These are phyloP conservation scores for Aleiodes sp. DNA, from an alignment of 1,140 invertebrate genomes.

Conservation along the genomic window DNA sequence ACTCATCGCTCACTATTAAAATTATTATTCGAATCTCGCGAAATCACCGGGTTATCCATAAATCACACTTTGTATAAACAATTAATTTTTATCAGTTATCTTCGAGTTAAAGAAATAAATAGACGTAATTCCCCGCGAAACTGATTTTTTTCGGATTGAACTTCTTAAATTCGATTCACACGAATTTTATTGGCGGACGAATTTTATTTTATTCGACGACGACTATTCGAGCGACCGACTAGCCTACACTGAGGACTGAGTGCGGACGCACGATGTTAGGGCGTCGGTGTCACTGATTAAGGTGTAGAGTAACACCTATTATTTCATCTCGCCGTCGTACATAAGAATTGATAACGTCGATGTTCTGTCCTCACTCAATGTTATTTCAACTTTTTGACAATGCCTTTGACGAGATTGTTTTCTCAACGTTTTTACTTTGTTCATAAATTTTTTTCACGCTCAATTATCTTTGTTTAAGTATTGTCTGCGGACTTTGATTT, in stretches of 20 bases:
- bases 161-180: background rate
- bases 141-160: background rate
- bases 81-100: no score
- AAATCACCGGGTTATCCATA: no score
- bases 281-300: conserved; percentile 44
- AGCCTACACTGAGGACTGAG: conserved; percentile 67
- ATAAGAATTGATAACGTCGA: conserved; percentile 39
- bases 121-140: no score
- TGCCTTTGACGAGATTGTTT: background rate
- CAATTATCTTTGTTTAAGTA: no score
- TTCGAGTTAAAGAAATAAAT: no score
- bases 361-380: conserved; percentile 33
- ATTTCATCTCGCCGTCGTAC: conserved; percentile 54
- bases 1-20: no score
- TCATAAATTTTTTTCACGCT: no score
- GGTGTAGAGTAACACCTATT: conserved; percentile 43
- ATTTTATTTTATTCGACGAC: conserved; percentile 38
- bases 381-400: background rate
- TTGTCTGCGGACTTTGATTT: no score
- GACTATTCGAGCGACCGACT: conserved; percentile 59
- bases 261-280: conserved; percentile 56
- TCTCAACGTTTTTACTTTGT: background rate
- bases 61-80: no score
- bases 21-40: background rate
- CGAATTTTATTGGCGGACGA: background rate